Evolutionary conservation across 1,140 invertebrate genomes (phyloP).

Genomic region (Leptinotarsa texana): DNA sequence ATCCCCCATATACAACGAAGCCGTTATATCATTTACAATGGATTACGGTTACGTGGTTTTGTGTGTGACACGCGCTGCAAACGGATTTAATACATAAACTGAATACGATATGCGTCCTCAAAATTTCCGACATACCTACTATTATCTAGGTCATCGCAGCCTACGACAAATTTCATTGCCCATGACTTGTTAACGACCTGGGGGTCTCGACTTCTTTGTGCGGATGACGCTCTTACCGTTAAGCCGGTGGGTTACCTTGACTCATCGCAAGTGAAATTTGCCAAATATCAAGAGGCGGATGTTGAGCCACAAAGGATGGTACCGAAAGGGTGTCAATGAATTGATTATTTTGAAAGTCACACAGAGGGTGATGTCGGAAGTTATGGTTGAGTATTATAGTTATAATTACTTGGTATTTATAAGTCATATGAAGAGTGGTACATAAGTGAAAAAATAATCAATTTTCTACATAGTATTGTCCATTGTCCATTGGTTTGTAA

Average conservation of each 20-base stretch:
- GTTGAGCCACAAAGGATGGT: background rate
- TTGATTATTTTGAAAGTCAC: background rate
- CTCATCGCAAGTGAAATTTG: conserved; percentile 3
- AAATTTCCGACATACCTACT: background rate
- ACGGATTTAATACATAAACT: conserved; percentile 4
- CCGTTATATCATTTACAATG: conserved; percentile 3
- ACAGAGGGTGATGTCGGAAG: too few relatives aligned
- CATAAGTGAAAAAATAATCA: too few relatives aligned
- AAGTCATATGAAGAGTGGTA: too few relatives aligned
- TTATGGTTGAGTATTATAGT: too few relatives aligned
- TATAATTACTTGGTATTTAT: too few relatives aligned
- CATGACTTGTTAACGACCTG: conserved; percentile 2
- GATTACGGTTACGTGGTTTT: conserved; percentile 1
- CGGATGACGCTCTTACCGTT: background rate
- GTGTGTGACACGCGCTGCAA: background rate
- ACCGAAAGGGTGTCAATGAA: background rate
- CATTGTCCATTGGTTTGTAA: too few relatives aligned
- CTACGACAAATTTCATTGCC: conserved; percentile 8
- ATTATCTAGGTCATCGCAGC: background rate
- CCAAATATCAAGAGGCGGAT: conserved; percentile 1
- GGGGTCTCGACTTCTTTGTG: background rate
- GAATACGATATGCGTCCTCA: background rate
- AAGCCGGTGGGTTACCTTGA: background rate
- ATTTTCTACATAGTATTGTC: too few relatives aligned
- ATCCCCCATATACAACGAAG: background rate